Evolutionary conservation across 2,888 invertebrate genomes (phyloP), one percentile per base, ranked within the genome.

Genomic region (Lasioglossum villosulum): DNA sequence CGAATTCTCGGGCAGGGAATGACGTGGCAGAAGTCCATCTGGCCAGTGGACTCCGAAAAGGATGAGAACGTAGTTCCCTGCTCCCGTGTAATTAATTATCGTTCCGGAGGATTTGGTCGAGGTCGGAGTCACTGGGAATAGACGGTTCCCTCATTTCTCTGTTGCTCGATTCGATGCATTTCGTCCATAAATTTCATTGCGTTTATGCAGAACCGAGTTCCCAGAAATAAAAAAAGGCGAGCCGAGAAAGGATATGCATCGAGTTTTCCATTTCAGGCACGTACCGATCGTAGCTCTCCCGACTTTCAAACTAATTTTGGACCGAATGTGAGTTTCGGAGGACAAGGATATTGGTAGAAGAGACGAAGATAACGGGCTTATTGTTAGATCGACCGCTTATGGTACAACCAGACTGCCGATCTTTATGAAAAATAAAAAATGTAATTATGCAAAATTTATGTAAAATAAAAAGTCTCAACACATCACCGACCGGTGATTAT

Each of bases 281-380:
- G 90, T 90, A 74, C 81, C 68, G 87, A 86, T 90, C 87, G 90
- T 90, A 90, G 83, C 88, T 90, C 88, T 86, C 78, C 73, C 77
- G 84, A 86, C 84, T 88, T 90, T 90, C 75, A 83, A 90, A 90
- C 90, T 90, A 90, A 90, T 90, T 82, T 87, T 73, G 78, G 63
- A 37, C 74, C 59, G 59, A 42, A 68, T 78, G 81, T 42, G 34
- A 71, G 74, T 78, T 83, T 75, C 83, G 59, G 70, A n/a, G 74
- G 80, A 76, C 45, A 39, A 37, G n/a, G 66, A 48, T 16, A 16
- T 14, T 4, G n/a, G 8, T 12, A 23, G 34, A 2, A 30, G 70
- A 48, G 48, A 75, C 71, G 23, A 23, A 37, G n/a, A 37, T 14
- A 14, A 30, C 78, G 27, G 39, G 10, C n/a, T n/a, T n/a, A n/a